Evolutionary conservation across 2,888 invertebrate genomes (phyloP).

Genomic region (Tetrapedia diversipes): DNA sequence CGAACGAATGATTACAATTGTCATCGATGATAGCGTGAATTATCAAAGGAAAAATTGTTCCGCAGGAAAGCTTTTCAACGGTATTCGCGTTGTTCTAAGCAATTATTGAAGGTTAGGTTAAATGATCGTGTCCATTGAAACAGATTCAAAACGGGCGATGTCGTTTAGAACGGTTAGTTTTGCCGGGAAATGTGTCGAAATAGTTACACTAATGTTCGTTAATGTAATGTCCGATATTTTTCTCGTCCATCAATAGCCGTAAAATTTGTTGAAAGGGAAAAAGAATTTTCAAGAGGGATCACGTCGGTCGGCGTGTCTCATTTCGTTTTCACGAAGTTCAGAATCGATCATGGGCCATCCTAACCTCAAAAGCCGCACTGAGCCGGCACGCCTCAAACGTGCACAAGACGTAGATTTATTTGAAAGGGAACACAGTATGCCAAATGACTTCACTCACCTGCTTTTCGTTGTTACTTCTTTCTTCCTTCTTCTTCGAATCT

Average conservation of each 20-base stretch:
- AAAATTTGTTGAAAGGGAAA: neutral
- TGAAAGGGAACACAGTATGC: neutral
- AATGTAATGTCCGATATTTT: neutral
- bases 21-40: neutral
- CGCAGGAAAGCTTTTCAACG: neutral
- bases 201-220: neutral
- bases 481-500: neutral
- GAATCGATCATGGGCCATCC: slow-evolving; percentile 72
- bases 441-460: slow-evolving; percentile 77
- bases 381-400: slow-evolving; percentile 56
- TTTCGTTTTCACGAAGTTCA: slow-evolving; percentile 30
- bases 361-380: slow-evolving; percentile 75
- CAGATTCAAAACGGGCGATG: neutral
- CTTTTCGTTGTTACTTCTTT: slow-evolving; percentile 54
- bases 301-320: slow-evolving; percentile 33
- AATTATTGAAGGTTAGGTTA: slow-evolving; percentile 33
- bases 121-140: neutral
- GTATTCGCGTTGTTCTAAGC: too few relatives aligned
- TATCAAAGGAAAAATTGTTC: neutral
- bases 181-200: slow-evolving; percentile 1
- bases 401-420: slow-evolving; percentile 15
- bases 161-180: neutral
- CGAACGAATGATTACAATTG: neutral
- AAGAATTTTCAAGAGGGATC: slow-evolving; percentile 10
- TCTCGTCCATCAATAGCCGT: slow-evolving; percentile 22